Evolutionary conservation across 2,888 invertebrate species (phyloP).

Genomic region (Nephrotoma guestfalica): DNA sequence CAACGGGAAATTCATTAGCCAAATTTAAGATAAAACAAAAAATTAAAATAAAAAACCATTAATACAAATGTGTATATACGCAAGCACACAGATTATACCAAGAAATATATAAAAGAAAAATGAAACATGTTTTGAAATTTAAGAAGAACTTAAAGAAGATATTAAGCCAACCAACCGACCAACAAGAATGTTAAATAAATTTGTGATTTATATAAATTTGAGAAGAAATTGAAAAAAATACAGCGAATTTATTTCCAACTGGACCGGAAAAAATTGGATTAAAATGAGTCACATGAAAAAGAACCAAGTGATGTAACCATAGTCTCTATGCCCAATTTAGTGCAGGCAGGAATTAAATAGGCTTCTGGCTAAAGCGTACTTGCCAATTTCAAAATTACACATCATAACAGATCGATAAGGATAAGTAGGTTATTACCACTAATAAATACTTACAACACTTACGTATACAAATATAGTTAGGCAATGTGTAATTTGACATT

Average conservation of each 20-base stretch:
- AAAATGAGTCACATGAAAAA: neutral
- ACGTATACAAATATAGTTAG: neutral
- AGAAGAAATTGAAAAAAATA: neutral
- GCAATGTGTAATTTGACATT: neutral
- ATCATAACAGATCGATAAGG: neutral
- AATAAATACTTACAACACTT: neutral
- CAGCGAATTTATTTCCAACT: neutral
- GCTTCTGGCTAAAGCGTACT: too few species aligned
- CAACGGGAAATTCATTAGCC: neutral
- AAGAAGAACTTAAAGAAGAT: neutral
- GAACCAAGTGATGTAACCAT: neutral
- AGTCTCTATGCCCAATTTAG: neutral
- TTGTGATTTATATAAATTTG: neutral
- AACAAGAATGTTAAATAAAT: neutral
- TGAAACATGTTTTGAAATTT: neutral
- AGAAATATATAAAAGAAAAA: neutral
- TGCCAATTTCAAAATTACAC: neutral
- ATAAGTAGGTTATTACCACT: neutral
- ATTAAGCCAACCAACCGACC: neutral
- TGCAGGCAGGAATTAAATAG: too few species aligned
- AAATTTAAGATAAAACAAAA: neutral
- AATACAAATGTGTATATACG: neutral
- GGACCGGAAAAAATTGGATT: neutral
- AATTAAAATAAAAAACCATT: neutral
- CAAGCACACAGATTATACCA: neutral